These are phyloP conservation scores for Stichodactyla helianthus DNA, from an alignment of 64 coral and sea anemone species.

Conservation along the genomic window DNA sequence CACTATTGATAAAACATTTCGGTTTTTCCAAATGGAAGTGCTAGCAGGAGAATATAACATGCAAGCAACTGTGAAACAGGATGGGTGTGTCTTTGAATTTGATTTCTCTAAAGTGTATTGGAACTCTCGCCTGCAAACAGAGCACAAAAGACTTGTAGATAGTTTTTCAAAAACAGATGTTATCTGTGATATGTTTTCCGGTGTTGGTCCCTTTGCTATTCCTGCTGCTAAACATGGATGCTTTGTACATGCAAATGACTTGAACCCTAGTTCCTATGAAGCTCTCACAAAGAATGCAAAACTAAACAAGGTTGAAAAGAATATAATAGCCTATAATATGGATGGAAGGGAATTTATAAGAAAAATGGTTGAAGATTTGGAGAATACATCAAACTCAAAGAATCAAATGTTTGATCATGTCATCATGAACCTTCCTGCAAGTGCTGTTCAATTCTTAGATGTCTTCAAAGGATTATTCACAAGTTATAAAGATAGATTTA, in stretches of 20 bases:
- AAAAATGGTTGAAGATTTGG: constrained; percentile 29
- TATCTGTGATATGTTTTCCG: constrained; percentile 94
- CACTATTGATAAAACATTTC: constrained; percentile 78
- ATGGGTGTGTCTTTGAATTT: constrained; percentile 85
- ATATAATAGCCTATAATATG: constrained; percentile 74
- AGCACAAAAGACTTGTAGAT: constrained; percentile 81
- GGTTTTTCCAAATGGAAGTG: constrained; percentile 97
- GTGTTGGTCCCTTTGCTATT: constrained; percentile 99
- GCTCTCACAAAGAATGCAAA: constrained; percentile 71
- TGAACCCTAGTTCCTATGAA: constrained; percentile 81
- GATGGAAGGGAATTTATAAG: constrained; percentile 84
- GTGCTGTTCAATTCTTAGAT: constrained; percentile 83
- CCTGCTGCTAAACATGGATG: constrained; percentile 95
- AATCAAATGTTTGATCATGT: constrained; percentile 72
- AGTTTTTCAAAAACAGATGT: constrained; percentile 63
- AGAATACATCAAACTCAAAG: neutral
- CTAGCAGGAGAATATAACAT: constrained; percentile 80
- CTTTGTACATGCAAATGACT: constrained; percentile 89
- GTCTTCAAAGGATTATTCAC: constrained; percentile 73
- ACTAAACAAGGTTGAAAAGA: constrained; percentile 64
- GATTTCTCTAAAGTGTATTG: constrained; percentile 99
- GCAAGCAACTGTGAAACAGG: constrained; percentile 68
- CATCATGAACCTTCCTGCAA: constrained; percentile 97
- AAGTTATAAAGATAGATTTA: constrained; percentile 24
- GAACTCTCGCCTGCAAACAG: constrained; percentile 98